Base-by-base conservation (phyloP, 2,113 vertebrate species). In the Miniopterus natalensis region DNA sequence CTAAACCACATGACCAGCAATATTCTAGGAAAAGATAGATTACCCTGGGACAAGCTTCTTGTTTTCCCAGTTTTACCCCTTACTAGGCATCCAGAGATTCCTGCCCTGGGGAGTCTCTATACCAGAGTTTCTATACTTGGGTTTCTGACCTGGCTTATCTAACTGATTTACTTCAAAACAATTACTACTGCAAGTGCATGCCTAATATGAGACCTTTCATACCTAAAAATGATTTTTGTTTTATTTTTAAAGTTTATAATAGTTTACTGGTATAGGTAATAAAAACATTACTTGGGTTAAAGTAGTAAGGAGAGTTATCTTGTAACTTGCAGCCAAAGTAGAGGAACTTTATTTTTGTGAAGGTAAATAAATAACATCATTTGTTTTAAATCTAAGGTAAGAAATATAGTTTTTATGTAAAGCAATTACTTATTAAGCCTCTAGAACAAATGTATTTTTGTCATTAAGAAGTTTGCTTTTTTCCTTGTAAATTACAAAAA, bases 371-470 rank as follows among this genome's bases (percentile, higher is more conserved):
- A n/a, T 31, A 66, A 5, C 6, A 59, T 40, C 21, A 88, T 68
- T 87, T 91, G 9, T 57, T 95, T 84, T 88, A 75, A 81, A 90
- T 70, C 15, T 86, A 70, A 8, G 7, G 27, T 68, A 84, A 84
- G 73, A 95, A 23, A 8, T 73, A 85, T 12, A 70, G 3, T 20
- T 89, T 83, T 92, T 49, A 80, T 61, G n/a, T 92, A 92, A 89
- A 85, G 8, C 8, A 92, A 4, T 3, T 81, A 85, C 15, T 55
- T 80, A 15, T 55, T 70, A 74, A 65, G 75, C 88, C 25, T 75
- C 12, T 57, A 92, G 57, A 49, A 80, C 31, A 81, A 23, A 84
- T 84, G 9, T 13, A 68, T 85, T 92, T 92, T 92, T 51, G 68
- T 74, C 29, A 92, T 25, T 75, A 74, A 3, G 68, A 75, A 4